Evolutionary conservation across 1,140 invertebrate species (phyloP).

Genomic region (Pectinophora gossypiella): DNA sequence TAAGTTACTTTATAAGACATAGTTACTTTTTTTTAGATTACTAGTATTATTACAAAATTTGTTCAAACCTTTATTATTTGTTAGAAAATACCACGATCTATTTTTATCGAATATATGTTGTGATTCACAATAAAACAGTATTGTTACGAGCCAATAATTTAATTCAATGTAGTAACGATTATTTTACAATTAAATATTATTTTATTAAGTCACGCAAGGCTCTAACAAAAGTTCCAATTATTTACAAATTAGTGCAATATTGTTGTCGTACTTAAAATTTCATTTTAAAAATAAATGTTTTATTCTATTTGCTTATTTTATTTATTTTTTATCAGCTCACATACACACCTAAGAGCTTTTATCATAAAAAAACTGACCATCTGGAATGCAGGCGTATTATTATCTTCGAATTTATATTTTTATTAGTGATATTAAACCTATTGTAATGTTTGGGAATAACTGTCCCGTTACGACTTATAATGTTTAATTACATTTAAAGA

Average conservation of each 20-base stretch:
- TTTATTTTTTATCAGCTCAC: neutral
- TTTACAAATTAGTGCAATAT: neutral
- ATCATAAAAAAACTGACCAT: slow-evolving; percentile 5
- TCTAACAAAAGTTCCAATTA: too few relatives aligned
- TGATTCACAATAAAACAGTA: too few relatives aligned
- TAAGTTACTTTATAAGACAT: too few relatives aligned
- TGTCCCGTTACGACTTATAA: slow-evolving; percentile 16
- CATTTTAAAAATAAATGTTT: slow-evolving; percentile 6
- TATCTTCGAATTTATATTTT: slow-evolving; percentile 26
- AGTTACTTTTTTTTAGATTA: too few relatives aligned
- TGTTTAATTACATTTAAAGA: slow-evolving; percentile 28
- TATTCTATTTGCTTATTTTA: neutral
- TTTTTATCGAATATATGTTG: too few relatives aligned
- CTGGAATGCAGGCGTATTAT: slow-evolving; percentile 5
- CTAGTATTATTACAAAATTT: too few relatives aligned
- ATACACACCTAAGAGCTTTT: slow-evolving; percentile 8
- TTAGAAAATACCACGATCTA: too few relatives aligned
- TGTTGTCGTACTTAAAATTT: neutral
- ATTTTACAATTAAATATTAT: too few relatives aligned
- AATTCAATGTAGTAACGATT: too few relatives aligned
- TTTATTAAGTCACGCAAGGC: too few relatives aligned
- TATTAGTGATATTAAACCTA: slow-evolving; percentile 10
- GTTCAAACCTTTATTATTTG: too few relatives aligned
- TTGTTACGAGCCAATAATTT: too few relatives aligned
- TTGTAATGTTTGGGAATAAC: slow-evolving; percentile 10